Percentiles rank a stretch among this genome's conserved stretches.
phyloP scores from a whole-genome alignment of 1,140 invertebrate species.

The Danaus melanippus region DNA sequence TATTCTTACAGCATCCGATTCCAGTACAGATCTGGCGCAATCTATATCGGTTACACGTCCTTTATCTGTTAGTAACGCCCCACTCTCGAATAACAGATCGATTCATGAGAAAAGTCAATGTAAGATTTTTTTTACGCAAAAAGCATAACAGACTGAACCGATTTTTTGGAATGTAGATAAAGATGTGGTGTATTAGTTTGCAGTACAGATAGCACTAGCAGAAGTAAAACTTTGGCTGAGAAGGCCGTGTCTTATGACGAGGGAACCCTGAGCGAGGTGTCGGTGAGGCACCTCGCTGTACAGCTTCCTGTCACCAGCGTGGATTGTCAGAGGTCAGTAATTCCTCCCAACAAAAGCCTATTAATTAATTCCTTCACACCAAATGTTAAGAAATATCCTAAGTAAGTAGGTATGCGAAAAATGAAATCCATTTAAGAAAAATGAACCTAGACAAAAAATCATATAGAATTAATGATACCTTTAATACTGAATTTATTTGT shows the following conservation, averaged over 20 bases:
- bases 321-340: slow-evolving; percentile 33
- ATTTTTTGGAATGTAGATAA: not conserved
- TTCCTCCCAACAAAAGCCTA: not conserved
- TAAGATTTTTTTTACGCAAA: slow-evolving; percentile 2
- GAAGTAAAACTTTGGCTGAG: slow-evolving; percentile 25
- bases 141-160: not conserved
- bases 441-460: no score
- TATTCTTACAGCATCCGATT: slow-evolving; percentile 21
- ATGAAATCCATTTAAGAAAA: no score
- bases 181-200: slow-evolving; percentile 22
- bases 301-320: slow-evolving; percentile 37
- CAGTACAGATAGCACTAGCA: slow-evolving; percentile 28
- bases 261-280: slow-evolving; percentile 27
- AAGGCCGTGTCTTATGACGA: slow-evolving; percentile 40
- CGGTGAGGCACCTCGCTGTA: slow-evolving; percentile 45
- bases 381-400: no score
- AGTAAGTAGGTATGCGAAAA: no score
- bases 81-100: not conserved
- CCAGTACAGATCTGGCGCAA: slow-evolving; percentile 22
- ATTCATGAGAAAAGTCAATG: slow-evolving; percentile 2
- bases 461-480: no score
- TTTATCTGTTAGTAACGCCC: slow-evolving; percentile 1
- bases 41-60: slow-evolving; percentile 35
- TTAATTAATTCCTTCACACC: no score
- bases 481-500: no score